Conservation (phyloP, 2,797 vertebrate species). For the Pseudomugil gertrudae region DNA sequence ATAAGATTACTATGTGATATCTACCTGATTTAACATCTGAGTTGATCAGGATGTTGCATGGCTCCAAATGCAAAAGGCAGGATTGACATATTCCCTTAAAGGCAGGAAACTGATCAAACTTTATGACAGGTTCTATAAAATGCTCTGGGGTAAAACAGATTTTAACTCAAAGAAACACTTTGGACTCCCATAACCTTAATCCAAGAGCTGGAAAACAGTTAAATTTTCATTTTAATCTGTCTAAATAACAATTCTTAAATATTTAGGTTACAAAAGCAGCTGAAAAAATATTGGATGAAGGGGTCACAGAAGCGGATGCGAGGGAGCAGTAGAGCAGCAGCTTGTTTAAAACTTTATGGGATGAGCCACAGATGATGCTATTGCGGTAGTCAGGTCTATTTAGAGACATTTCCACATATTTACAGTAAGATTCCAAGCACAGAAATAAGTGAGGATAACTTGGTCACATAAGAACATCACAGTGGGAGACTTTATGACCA, state of each 20-base stretch:
- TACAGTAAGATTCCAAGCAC: not conserved
- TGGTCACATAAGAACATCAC: not conserved
- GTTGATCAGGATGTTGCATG: conserved; percentile 24
- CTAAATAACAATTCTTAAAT: too few species aligned
- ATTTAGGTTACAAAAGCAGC: too few species aligned
- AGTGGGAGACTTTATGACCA: not conserved
- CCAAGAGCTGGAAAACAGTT: not conserved
- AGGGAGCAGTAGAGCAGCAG: not conserved
- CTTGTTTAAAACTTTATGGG: not conserved
- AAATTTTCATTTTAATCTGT: not conserved
- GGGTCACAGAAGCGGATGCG: not conserved
- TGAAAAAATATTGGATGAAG: too few species aligned
- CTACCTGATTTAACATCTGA: conserved; percentile 27
- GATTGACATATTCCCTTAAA: conserved; percentile 5
- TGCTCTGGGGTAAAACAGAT: not conserved
- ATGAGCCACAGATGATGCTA: not conserved
- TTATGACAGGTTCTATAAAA: conserved; percentile 1
- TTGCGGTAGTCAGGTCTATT: not conserved
- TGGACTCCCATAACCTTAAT: not conserved
- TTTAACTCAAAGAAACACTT: not conserved
- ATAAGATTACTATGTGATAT: conserved; percentile 30
- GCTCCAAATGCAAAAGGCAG: conserved; percentile 41
- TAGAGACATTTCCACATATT: not conserved
- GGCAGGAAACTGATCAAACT: conserved; percentile 15
- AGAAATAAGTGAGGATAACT: not conserved